Evolutionary conservation across 2,113 vertebrate genomes (phyloP).

Genomic region (Anser brachyrhynchus): DNA sequence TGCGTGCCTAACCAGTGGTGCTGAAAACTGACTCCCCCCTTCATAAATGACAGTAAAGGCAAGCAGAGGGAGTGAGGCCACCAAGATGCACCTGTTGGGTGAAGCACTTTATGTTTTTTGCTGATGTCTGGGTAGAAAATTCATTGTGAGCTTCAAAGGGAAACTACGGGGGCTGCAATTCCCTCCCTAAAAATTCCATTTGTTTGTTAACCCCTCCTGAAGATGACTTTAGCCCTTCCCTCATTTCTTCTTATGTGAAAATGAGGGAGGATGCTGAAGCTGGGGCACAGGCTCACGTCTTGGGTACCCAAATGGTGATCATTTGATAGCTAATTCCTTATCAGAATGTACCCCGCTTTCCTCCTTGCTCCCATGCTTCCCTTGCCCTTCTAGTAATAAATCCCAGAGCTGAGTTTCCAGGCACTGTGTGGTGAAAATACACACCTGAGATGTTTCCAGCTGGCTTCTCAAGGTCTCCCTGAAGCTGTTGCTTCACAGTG

Average conservation of each 20-base stretch:
- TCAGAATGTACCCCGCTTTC: rapidly evolving
- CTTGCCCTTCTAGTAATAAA: background rate
- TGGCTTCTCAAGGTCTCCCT: background rate
- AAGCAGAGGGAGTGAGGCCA: background rate
- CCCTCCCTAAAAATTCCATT: background rate
- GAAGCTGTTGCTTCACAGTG: background rate
- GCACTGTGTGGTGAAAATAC: background rate
- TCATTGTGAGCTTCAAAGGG: background rate
- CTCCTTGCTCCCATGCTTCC: rapidly evolving
- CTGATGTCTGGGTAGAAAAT: background rate
- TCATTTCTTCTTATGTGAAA: background rate
- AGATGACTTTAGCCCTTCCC: background rate
- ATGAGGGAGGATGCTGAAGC: background rate
- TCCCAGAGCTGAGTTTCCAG: background rate
- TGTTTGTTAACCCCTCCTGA: background rate
- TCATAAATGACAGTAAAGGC: background rate
- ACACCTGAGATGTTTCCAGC: background rate
- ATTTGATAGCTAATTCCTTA: background rate
- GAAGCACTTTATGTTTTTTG: background rate
- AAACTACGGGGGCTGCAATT: background rate
- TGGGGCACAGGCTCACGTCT: background rate
- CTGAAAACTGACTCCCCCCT: background rate
- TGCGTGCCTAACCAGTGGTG: rapidly evolving
- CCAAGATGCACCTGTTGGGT: background rate
- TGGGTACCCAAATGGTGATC: background rate